Evolutionary conservation across 1,140 invertebrate genomes (phyloP).

Genomic region (Meloidogyne exigua): DNA sequence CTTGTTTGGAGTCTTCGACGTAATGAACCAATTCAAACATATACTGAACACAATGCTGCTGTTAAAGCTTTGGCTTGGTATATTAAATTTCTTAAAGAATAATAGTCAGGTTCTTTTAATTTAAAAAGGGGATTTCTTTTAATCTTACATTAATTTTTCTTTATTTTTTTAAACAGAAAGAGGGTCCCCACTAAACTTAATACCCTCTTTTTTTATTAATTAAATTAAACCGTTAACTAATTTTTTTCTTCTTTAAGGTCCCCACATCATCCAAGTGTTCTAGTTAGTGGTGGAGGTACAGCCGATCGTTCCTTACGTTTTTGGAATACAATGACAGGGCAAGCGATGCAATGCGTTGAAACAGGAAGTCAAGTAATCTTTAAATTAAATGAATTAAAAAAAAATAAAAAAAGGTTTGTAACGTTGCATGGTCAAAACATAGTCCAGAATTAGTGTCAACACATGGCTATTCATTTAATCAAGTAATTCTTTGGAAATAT

Average conservation of each 20-base stretch:
- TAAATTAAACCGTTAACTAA: not conserved
- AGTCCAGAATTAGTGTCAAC: constrained; percentile 75
- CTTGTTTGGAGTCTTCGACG: constrained; percentile 96
- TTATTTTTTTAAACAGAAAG: no score
- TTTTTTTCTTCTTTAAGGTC: not conserved
- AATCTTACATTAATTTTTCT: not conserved
- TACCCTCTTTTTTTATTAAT: not conserved
- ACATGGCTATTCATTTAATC: constrained; percentile 98
- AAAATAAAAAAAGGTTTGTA: constrained; percentile 75
- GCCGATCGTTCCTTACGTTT: constrained; percentile 96
- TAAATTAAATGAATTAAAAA: not conserved
- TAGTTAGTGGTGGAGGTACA: constrained; percentile 93
- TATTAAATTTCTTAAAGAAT: constrained; percentile 68
- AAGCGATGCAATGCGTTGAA: constrained; percentile 96
- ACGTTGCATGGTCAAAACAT: constrained; percentile 86
- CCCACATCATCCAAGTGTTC: constrained; percentile 75
- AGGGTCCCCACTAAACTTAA: no score
- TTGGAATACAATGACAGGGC: constrained; percentile 98
- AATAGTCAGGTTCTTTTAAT: no score
- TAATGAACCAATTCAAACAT: constrained; percentile 84
- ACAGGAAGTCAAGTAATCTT: constrained; percentile 78
- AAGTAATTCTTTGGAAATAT: constrained; percentile 94
- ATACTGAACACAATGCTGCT: constrained; percentile 93
- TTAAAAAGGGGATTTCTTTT: no score
- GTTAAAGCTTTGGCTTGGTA: constrained; percentile 99